These are phyloP conservation scores for Platichthys stellatus DNA, from an alignment of 2,113 vertebrate genomes.

Conservation along the genomic window DNA sequence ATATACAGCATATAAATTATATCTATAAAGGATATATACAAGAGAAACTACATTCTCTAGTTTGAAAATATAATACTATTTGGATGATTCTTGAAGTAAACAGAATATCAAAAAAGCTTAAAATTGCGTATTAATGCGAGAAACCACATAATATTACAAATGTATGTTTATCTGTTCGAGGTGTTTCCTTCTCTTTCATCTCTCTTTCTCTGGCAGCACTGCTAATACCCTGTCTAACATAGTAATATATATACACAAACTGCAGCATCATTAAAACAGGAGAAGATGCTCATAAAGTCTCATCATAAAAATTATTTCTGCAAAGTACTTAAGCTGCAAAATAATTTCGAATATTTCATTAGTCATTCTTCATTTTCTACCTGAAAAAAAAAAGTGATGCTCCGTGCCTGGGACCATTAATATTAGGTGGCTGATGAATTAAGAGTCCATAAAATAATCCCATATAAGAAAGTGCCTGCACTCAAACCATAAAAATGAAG, in stretches of 20 bases:
- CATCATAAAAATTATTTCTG: conserved; percentile 52
- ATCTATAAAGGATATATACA: too few species aligned
- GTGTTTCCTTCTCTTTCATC: conserved; percentile 24
- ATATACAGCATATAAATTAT: too few species aligned
- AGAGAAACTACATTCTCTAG: not conserved
- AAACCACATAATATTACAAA: conserved; percentile 17
- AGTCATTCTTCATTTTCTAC: conserved; percentile 13
- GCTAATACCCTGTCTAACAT: conserved; percentile 51
- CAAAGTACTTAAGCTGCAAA: conserved; percentile 38
- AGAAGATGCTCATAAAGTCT: conserved; percentile 24
- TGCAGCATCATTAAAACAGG: conserved; percentile 59
- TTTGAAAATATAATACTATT: not conserved
- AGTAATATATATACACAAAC: conserved; percentile 50
- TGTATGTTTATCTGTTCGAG: conserved; percentile 4
- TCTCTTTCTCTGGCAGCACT: conserved; percentile 29
- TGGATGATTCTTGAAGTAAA: not conserved
- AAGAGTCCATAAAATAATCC: conserved; percentile 64
- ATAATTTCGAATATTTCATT: conserved; percentile 32
- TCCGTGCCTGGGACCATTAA: conserved; percentile 29
- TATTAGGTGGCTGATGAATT: conserved; percentile 56
- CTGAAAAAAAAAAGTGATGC: conserved; percentile 6
- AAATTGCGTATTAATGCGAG: conserved; percentile 25
- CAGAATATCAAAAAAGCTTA: not conserved
- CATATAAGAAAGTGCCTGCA: conserved; percentile 50
- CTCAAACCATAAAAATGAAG: conserved; percentile 58